Evolutionary conservation across 2,888 invertebrate genomes (phyloP).

Genomic region (Hemaris fuciformis): DNA sequence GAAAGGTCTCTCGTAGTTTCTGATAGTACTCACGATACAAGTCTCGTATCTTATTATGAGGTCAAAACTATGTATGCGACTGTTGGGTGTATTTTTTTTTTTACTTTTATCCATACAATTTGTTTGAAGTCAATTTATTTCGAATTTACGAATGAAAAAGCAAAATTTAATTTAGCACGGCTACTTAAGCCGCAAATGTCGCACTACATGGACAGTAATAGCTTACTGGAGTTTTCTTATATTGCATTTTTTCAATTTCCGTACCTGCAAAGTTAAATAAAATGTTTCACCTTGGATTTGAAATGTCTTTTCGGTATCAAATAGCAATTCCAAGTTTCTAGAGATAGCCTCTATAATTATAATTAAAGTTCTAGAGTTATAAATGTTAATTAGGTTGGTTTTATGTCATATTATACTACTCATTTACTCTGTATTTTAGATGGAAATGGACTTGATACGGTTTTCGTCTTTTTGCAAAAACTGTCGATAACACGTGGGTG

Average conservation of each 20-base stretch:
- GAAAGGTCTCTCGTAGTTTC: too few species aligned
- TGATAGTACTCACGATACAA: too few species aligned
- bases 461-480: too few species aligned
- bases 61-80: too few species aligned
- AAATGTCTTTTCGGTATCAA: not conserved
- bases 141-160: not conserved
- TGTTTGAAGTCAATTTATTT: not conserved
- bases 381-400: not conserved
- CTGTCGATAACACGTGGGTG: too few species aligned
- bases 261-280: not conserved
- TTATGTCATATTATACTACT: too few species aligned
- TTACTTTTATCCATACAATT: too few species aligned
- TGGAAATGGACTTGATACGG: too few species aligned
- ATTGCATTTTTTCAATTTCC: not conserved
- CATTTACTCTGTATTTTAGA: too few species aligned
- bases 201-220: not conserved
- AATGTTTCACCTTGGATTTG: not conserved
- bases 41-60: too few species aligned
- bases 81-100: too few species aligned
- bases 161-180: not conserved
- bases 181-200: not conserved
- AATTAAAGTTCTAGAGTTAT: not conserved
- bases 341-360: not conserved
- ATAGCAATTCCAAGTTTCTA: not conserved
- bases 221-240: not conserved